Evolutionary conservation across 2,888 invertebrate species (phyloP).

Genomic region (Amphimallon solstitiale): DNA sequence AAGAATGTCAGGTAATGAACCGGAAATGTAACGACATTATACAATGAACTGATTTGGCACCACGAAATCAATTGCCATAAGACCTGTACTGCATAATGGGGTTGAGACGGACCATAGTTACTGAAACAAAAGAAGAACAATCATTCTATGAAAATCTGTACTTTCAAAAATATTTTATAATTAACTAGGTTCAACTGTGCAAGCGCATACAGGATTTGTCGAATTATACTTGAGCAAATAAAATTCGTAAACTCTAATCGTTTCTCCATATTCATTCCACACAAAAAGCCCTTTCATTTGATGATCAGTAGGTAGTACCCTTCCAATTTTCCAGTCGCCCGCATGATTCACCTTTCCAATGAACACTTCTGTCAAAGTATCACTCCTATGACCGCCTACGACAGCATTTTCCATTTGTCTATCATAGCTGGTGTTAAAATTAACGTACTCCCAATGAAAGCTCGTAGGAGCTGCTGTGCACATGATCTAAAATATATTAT

Average conservation of each 20-base stretch:
- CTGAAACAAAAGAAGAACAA: too few species aligned
- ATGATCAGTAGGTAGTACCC: not conserved
- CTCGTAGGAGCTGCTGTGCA: not conserved
- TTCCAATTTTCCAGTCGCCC: slow-evolving; percentile 7
- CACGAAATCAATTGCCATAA: too few species aligned
- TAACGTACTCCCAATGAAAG: slow-evolving; percentile 1
- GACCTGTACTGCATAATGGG: too few species aligned
- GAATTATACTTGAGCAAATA: slow-evolving; percentile 11
- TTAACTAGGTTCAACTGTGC: too few species aligned
- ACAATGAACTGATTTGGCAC: too few species aligned
- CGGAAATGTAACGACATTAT: too few species aligned
- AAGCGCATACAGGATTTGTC: not conserved
- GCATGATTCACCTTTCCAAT: not conserved
- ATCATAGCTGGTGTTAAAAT: not conserved
- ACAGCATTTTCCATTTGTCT: too few species aligned
- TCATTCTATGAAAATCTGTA: too few species aligned
- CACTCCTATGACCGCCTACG: not conserved
- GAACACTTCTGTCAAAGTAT: not conserved
- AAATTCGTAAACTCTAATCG: not conserved
- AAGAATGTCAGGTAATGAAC: too few species aligned
- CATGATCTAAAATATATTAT: not conserved
- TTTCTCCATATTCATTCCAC: not conserved
- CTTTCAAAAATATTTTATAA: too few species aligned
- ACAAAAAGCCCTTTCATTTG: not conserved
- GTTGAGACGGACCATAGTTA: too few species aligned